These are phyloP conservation scores for Drosophila mercatorum DNA, from an alignment of 2,888 invertebrate genomes.

Conservation along the genomic window DNA sequence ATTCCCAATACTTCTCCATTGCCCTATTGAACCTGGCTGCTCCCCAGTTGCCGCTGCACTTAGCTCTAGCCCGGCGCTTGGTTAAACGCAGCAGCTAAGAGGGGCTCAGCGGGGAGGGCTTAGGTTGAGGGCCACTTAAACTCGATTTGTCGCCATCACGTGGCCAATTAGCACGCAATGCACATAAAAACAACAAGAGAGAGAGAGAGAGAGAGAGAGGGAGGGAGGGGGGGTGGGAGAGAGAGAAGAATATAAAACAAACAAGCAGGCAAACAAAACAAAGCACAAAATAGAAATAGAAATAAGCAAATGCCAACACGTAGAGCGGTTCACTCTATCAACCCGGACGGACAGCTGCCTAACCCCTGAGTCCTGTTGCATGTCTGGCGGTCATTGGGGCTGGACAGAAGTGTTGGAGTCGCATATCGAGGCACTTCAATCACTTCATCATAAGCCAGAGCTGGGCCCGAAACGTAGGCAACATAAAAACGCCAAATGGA, in stretches of 20 bases:
- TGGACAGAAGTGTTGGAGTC: conserved; percentile 35
- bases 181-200: conserved; percentile 46
- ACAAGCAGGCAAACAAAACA: conserved; percentile 38
- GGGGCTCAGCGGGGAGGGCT: not conserved
- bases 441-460: conserved; percentile 70
- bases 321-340: not conserved
- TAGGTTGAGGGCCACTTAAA: conserved; percentile 55
- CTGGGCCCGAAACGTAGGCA: conserved; percentile 41
- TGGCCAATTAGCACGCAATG: conserved; percentile 78
- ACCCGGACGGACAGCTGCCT: conserved; percentile 2
- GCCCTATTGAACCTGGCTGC: not conserved
- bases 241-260: conserved; percentile 9
- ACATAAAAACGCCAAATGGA: conserved; percentile 57
- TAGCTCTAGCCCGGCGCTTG: not conserved
- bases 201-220: not conserved
- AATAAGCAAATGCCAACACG: conserved; percentile 61
- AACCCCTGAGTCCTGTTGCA: conserved; percentile 46
- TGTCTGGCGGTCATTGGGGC: conserved; percentile 62
- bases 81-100: not conserved
- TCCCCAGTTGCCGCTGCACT: not conserved
- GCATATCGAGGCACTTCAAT: conserved; percentile 61
- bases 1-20: too few species aligned
- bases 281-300: conserved; percentile 49
- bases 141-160: conserved; percentile 78
- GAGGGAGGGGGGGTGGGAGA: not conserved